These are phyloP conservation scores for Tridacna gigas DNA, from an alignment of 2,888 invertebrate species.

Conservation along the genomic window DNA sequence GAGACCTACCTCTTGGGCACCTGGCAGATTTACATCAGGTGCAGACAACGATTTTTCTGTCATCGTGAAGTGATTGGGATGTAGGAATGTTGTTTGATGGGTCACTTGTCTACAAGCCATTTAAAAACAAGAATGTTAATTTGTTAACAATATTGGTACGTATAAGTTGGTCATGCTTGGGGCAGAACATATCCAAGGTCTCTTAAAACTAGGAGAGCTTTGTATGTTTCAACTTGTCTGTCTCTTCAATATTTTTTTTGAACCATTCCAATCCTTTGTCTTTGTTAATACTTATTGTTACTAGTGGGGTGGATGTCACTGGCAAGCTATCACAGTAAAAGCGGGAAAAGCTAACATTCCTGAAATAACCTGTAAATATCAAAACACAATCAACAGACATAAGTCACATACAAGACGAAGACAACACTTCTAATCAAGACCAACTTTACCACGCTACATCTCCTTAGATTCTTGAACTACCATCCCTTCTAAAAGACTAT, in stretches of 20 bases:
- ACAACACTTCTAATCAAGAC: slow-evolving; percentile 4
- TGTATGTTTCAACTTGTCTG: too few species aligned
- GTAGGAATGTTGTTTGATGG: slow-evolving; percentile 52
- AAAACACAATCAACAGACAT: background rate
- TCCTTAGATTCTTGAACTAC: background rate
- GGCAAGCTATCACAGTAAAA: slow-evolving; percentile 7
- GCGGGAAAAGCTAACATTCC: slow-evolving; percentile 1
- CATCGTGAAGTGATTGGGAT: slow-evolving; percentile 61
- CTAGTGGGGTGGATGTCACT: background rate
- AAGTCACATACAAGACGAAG: background rate
- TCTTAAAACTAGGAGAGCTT: too few species aligned
- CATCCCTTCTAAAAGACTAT: background rate
- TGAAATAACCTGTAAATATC: slow-evolving; percentile 2
- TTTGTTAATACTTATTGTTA: too few species aligned
- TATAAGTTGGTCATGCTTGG: too few species aligned
- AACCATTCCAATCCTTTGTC: too few species aligned
- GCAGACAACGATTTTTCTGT: slow-evolving; percentile 66
- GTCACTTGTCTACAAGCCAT: slow-evolving; percentile 49
- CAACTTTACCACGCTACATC: background rate
- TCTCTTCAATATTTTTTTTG: too few species aligned
- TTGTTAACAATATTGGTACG: background rate
- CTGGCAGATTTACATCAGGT: slow-evolving; percentile 65
- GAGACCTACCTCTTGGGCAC: slow-evolving; percentile 56
- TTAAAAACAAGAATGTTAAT: slow-evolving; percentile 34
- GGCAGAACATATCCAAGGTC: too few species aligned